Percentiles rank a stretch among this genome's conserved stretches.
Conservation (phyloP, 2,797 vertebrate genomes). For the Lacerta agilis region DNA sequence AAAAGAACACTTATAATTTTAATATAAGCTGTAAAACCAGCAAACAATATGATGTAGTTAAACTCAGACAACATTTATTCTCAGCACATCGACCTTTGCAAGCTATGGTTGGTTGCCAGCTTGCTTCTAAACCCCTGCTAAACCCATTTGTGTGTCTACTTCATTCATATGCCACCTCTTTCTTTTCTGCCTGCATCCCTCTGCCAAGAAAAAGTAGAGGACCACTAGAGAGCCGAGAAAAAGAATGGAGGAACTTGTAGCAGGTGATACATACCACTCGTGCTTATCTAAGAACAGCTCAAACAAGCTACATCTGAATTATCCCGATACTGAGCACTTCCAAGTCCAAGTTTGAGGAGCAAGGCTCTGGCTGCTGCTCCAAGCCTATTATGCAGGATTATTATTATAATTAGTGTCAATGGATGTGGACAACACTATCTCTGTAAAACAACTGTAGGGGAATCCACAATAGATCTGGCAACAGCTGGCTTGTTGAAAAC, state of each 20-base stretch:
- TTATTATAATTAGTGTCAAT: slow-evolving; percentile 51
- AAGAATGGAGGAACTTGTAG: slow-evolving; percentile 15
- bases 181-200: background rate
- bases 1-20: background rate
- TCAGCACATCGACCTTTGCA: background rate
- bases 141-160: background rate
- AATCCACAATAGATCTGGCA: slow-evolving; percentile 55
- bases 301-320: slow-evolving; percentile 16
- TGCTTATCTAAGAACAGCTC: background rate
- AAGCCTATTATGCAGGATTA: slow-evolving; percentile 38
- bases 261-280: background rate
- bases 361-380: slow-evolving; percentile 38
- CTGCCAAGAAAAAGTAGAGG: slow-evolving; percentile 23
- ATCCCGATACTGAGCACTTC: slow-evolving; percentile 34
- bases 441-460: slow-evolving; percentile 58
- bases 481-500: slow-evolving; percentile 42
- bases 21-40: background rate
- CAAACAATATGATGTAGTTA: background rate
- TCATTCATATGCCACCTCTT: slow-evolving; percentile 1
- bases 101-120: rapidly evolving
- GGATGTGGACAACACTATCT: slow-evolving; percentile 55
- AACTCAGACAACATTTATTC: background rate
- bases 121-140: background rate
- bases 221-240: background rate
- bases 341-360: slow-evolving; percentile 34